These are phyloP conservation scores for Escarpia spicata DNA, from an alignment of 2,888 invertebrate species.

Conservation along the genomic window DNA sequence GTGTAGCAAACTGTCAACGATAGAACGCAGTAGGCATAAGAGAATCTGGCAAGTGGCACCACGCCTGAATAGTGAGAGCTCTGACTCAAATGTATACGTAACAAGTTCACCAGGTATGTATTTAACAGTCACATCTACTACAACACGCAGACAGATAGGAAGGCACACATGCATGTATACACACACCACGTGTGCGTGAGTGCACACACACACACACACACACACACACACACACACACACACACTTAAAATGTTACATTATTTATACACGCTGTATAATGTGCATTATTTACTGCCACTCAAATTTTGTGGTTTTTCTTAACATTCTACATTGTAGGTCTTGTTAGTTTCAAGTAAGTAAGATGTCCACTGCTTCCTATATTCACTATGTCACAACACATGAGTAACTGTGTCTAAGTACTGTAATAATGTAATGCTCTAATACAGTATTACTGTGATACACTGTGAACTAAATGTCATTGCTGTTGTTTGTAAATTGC, in stretches of 20 bases:
- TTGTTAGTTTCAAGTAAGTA: background rate
- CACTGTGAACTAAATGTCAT: background rate
- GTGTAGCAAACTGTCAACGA: background rate
- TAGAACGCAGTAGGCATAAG: background rate
- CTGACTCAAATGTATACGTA: background rate
- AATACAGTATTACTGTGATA: background rate
- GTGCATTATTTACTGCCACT: too few relatives aligned
- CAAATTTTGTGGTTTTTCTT: too few relatives aligned
- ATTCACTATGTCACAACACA: background rate
- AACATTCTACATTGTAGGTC: too few relatives aligned
- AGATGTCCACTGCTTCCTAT: background rate
- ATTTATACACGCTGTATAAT: too few relatives aligned
- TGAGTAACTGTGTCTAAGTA: background rate
- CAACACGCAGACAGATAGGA: background rate
- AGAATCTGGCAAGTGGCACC: background rate
- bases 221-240: too few relatives aligned
- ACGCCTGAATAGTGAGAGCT: background rate
- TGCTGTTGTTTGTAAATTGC: background rate
- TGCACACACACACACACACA: too few relatives aligned
- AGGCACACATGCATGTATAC: too few relatives aligned
- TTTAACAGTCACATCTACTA: background rate
- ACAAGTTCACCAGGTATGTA: background rate
- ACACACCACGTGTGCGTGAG: too few relatives aligned
- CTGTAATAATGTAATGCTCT: background rate
- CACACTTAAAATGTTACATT: too few relatives aligned